Conservation (phyloP, 2,888 invertebrate genomes). For the Zootermopsis nevadensis region DNA sequence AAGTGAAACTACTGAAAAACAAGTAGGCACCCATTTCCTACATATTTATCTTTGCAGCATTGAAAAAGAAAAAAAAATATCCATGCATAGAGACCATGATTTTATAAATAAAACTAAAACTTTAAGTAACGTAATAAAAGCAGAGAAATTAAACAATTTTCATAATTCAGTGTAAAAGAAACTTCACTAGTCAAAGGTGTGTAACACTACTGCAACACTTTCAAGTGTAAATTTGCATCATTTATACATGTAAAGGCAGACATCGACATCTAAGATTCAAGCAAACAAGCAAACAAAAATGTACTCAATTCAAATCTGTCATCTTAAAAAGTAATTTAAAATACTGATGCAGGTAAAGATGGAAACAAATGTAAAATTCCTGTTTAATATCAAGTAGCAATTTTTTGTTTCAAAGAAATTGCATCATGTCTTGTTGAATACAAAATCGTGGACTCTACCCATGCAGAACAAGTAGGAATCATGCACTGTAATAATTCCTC, state of each 20-base stretch:
- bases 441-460: constrained; percentile 21
- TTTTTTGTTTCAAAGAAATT: no score
- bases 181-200: neutral
- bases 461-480: neutral
- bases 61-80: neutral
- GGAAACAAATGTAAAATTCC: neutral
- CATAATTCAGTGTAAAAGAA: neutral
- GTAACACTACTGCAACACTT: neutral
- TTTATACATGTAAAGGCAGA: neutral
- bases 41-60: neutral
- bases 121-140: neutral
- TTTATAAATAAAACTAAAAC: neutral
- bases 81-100: constrained; percentile 14
- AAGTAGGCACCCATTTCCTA: neutral
- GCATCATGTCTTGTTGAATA: neutral
- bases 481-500: neutral
- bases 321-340: neutral
- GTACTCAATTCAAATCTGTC: neutral
- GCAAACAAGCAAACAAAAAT: neutral
- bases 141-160: no score
- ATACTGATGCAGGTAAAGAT: neutral
- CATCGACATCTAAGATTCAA: neutral
- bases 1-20: neutral
- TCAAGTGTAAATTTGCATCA: neutral
- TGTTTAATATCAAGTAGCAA: neutral